A percentile compares a stretch with the other conserved stretches of the same genome.
phyloP scores from a whole-genome alignment of 2,888 invertebrate species.

The Parthenolecanium corni region DNA sequence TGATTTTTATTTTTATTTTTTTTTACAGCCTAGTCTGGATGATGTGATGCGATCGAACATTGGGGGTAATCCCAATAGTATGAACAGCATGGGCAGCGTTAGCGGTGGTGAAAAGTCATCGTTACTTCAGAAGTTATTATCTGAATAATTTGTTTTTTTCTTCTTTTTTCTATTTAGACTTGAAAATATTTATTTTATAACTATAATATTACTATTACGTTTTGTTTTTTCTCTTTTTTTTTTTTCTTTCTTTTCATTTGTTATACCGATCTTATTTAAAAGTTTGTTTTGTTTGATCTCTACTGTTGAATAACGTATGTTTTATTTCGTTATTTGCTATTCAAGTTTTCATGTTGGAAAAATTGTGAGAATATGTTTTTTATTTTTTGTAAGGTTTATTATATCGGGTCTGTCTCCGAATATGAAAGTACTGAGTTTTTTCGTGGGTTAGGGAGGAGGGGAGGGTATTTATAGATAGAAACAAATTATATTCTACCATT shows the following conservation, averaged over 20 bases:
- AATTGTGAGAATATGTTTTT: neutral
- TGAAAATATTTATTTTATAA: neutral
- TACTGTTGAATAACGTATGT: neutral
- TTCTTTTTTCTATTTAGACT: neutral
- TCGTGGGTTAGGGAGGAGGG: no score
- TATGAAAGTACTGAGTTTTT: no score
- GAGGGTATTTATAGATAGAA: no score
- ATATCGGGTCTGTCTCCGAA: no score
- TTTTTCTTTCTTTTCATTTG: neutral
- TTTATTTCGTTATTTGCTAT: conserved; percentile 5
- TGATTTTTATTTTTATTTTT: no score
- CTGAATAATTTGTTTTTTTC: conserved; percentile 46
- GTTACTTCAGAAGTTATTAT: conserved; percentile 72
- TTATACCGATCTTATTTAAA: neutral
- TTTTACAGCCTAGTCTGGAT: conserved; percentile 12
- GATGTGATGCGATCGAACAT: conserved; percentile 34
- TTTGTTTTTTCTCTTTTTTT: neutral
- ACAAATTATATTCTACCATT: no score
- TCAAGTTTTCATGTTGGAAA: neutral
- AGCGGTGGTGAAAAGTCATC: conserved; percentile 50
- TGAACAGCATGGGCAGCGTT: conserved; percentile 45
- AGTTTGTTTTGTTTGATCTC: neutral
- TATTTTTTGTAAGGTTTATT: no score
- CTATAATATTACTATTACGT: neutral
- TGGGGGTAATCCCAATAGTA: conserved; percentile 39